phyloP scores from a whole-genome alignment of 2,113 vertebrate genomes.

The Procavia capensis region DNA sequence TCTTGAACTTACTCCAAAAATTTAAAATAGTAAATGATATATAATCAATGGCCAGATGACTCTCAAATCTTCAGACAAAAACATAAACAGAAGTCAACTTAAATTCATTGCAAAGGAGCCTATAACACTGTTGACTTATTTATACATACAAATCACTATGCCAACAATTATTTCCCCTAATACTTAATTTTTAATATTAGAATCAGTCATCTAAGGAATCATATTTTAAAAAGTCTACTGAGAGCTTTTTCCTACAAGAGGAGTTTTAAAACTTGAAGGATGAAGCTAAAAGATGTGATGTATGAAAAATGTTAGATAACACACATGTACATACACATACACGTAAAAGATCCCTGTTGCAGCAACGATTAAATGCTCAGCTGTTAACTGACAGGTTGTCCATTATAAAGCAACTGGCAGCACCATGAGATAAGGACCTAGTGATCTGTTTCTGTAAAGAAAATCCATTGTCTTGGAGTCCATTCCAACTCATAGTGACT shows the following conservation, averaged over 20 bases:
- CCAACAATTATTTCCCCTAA: not conserved
- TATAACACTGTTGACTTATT: not conserved
- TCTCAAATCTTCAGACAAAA: not conserved
- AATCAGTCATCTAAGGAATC: not conserved
- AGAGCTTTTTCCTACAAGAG: not conserved
- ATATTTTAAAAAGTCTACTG: not conserved
- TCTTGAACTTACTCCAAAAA: not conserved
- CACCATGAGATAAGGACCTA: too few relatives aligned
- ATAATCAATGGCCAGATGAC: not conserved
- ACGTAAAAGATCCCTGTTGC: too few relatives aligned
- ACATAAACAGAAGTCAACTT: not conserved
- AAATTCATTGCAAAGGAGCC: not conserved
- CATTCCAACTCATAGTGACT: not conserved
- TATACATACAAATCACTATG: not conserved
- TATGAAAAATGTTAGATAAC: not conserved
- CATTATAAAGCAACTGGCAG: too few relatives aligned
- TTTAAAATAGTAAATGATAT: slow-evolving; percentile 37
- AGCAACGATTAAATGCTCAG: too few relatives aligned
- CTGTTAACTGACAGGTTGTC: too few relatives aligned
- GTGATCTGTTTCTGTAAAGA: too few relatives aligned
- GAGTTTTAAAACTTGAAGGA: not conserved
- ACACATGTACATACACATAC: too few relatives aligned
- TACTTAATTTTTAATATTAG: not conserved
- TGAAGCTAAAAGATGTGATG: not conserved
- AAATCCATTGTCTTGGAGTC: too few relatives aligned